phyloP scores from a whole-genome alignment of 2,888 invertebrate species.

The Sympetrum striolatum region DNA sequence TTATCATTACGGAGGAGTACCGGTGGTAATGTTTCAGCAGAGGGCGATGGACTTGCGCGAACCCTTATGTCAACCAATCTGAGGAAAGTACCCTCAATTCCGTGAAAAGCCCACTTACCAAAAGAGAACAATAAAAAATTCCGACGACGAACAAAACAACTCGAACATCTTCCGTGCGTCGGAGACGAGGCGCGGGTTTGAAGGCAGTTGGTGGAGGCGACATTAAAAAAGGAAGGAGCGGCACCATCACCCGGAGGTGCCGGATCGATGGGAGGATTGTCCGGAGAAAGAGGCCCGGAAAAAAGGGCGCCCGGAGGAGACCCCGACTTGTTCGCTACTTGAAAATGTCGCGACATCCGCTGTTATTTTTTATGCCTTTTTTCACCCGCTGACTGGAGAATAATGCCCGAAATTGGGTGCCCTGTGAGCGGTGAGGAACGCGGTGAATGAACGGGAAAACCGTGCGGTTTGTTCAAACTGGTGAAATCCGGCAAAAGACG shows the following conservation, averaged over 20 bases:
- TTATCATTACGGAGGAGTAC: too few relatives aligned
- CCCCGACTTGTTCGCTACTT: too few relatives aligned
- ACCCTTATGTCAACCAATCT: too few relatives aligned
- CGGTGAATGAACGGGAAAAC: not conserved
- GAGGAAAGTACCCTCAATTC: too few relatives aligned
- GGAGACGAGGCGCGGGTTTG: not conserved
- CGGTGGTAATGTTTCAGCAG: too few relatives aligned
- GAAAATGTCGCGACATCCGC: too few relatives aligned
- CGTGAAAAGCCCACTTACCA: too few relatives aligned
- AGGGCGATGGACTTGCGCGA: too few relatives aligned
- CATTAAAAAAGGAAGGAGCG: not conserved
- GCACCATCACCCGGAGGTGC: not conserved
- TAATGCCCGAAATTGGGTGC: too few relatives aligned
- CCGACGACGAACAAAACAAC: not conserved
- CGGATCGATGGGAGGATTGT: not conserved
- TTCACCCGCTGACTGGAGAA: too few relatives aligned
- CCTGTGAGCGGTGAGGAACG: too few relatives aligned
- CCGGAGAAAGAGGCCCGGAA: not conserved
- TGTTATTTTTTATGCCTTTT: too few relatives aligned
- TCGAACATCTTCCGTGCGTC: not conserved
- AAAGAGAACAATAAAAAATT: not conserved
- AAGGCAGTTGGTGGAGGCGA: not conserved
- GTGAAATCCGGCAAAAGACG: not conserved
- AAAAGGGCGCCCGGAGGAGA: not conserved
- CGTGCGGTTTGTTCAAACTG: not conserved